Evolutionary conservation across 1,140 invertebrate genomes (phyloP).

Genomic region (Caenorhabditis inopinata): DNA sequence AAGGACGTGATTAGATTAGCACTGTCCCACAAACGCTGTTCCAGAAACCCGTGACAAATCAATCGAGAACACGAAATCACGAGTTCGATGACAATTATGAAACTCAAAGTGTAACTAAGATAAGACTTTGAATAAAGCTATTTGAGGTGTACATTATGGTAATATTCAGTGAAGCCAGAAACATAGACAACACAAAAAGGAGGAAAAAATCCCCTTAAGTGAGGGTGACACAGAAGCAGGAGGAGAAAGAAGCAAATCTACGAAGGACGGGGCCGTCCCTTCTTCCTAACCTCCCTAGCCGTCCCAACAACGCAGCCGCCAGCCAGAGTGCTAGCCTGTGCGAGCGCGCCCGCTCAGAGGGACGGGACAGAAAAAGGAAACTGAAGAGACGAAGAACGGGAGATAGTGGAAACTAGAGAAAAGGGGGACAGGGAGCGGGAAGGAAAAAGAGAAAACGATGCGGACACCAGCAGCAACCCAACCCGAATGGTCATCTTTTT

Average conservation of each 20-base stretch:
- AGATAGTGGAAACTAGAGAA: slow-evolving; percentile 19
- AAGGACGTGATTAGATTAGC: no score
- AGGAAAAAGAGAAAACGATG: background rate
- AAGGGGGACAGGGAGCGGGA: background rate
- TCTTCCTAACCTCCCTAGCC: background rate
- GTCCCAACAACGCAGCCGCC: background rate
- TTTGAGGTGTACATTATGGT: background rate
- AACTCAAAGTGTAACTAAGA: slow-evolving; percentile 22
- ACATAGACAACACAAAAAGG: no score
- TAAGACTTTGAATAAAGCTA: background rate
- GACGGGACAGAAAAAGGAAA: background rate
- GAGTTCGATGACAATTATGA: background rate
- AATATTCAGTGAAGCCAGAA: background rate
- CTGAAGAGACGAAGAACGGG: background rate
- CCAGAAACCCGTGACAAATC: no score
- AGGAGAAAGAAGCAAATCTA: background rate
- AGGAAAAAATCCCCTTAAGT: no score
- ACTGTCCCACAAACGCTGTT: no score
- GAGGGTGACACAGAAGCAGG: no score
- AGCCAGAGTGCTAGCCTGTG: slow-evolving; percentile 22
- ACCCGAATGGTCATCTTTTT: slow-evolving; percentile 17
- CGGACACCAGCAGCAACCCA: slow-evolving; percentile 8
- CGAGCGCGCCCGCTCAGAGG: background rate
- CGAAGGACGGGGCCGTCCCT: background rate
- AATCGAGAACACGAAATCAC: slow-evolving; percentile 6